phyloP scores from a whole-genome alignment of 2,113 vertebrate species.

The Petroica traversi region DNA sequence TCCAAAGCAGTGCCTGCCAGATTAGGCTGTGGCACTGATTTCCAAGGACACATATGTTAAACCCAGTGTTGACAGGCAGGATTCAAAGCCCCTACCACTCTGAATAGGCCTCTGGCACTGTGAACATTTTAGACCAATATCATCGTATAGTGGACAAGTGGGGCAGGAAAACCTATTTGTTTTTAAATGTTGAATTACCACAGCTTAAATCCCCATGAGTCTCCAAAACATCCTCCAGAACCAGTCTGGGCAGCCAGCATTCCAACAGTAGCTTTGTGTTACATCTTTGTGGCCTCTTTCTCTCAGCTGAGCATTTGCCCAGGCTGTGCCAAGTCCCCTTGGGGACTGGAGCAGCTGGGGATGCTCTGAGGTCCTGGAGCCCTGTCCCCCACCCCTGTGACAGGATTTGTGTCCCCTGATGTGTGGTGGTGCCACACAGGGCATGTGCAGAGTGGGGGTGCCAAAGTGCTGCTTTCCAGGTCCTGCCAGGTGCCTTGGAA shows the following conservation, averaged over 20 bases:
- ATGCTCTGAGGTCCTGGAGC: neutral
- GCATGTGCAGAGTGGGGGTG: too few relatives aligned
- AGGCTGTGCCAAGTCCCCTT: neutral
- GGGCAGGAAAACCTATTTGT: neutral
- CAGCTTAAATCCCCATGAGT: neutral
- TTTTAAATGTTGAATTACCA: neutral
- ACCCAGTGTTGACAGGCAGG: neutral
- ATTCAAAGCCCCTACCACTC: neutral
- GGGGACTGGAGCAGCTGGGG: neutral
- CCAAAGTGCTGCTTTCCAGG: neutral
- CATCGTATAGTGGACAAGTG: neutral
- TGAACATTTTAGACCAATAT: neutral
- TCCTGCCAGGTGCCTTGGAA: neutral
- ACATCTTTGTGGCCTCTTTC: neutral
- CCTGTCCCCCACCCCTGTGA: neutral
- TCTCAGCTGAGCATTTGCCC: neutral
- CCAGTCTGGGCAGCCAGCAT: neutral
- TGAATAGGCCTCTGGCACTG: neutral
- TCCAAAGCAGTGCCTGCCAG: neutral
- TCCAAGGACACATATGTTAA: neutral
- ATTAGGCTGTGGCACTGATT: neutral
- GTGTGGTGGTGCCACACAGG: neutral
- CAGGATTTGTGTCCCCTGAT: fast-evolving
- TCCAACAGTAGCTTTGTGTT: neutral
- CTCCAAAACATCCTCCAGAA: neutral